Base-by-base conservation (phyloP, 2,113 vertebrate genomes). In the Muscicapa adusta region DNA sequence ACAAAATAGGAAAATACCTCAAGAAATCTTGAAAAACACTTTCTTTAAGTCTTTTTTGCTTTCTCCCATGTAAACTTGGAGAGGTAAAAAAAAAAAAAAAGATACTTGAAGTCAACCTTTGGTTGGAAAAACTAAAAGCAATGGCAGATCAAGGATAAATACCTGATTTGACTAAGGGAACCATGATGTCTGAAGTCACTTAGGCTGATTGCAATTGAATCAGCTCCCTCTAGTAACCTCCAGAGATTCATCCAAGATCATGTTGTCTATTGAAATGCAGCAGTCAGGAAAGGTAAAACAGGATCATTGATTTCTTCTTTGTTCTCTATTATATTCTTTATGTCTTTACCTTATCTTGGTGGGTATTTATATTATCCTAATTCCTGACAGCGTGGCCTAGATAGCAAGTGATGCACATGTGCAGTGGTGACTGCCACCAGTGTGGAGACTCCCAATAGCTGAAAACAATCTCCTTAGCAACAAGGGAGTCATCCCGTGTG, bases 261-360 rank as follows among this genome's bases (percentile, higher is more conserved):
- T 54, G 75, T 61, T 95, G 62, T 85, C 84, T 96, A 22, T 88
- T 88, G 91, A 94, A 97, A 95, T 75, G 50, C 86, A 85, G 91
- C 89, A 94, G 92, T 86, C 57, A 88, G 92, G 91, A 94, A 94
- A 88, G 42, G 72, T 93, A 63, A 93, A 94, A 86, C 43, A 92
- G 84, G 88, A 93, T 88, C 84, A 80, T 68, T n/a, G 79, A 91
- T 86, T 96, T 65, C 65, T 86, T 93, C 80, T 95, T 95, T 94
- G 71, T 84, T 85, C 58, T 71, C 47, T 91, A 28, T 65, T 67
- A 8, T 53, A 94, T 45, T 78, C 51, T 57, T 91, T 90, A 63
- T 25, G n/a, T 80, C 51, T 94, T 60, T 93, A 34, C 63, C 29
- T 73, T 87, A 83, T 84, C 79, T 93, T 79, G 18, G 26, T 76